phyloP scores from a whole-genome alignment of 2,113 vertebrate species.

The Xyrauchen texanus region DNA sequence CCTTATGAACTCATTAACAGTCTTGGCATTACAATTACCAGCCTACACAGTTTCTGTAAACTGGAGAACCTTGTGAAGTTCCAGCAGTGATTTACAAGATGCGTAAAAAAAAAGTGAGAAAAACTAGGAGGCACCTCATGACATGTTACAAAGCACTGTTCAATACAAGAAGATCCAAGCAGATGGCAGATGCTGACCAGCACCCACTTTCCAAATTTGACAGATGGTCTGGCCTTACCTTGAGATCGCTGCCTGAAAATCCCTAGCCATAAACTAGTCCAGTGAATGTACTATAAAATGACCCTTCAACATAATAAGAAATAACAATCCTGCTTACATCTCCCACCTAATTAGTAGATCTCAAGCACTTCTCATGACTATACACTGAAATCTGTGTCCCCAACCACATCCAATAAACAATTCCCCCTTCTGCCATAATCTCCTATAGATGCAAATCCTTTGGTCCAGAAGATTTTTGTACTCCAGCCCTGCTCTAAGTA shows the following conservation, averaged over 20 bases:
- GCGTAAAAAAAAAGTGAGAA: not conserved
- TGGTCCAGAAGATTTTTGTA: not conserved
- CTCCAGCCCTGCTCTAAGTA: too few species aligned
- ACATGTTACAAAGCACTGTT: conserved; percentile 19
- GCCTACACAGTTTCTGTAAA: not conserved
- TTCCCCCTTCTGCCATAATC: not conserved
- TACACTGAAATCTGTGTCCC: not conserved
- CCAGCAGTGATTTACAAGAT: conserved; percentile 4
- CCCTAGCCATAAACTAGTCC: conserved; percentile 5
- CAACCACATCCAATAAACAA: not conserved
- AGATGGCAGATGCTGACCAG: conserved; percentile 31
- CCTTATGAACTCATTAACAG: conserved; percentile 2
- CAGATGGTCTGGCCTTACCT: conserved; percentile 16
- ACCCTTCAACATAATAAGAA: conserved; percentile 24
- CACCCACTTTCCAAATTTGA: conserved; percentile 23
- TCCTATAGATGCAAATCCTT: not conserved
- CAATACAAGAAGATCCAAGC: conserved; percentile 20
- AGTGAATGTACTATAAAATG: not conserved
- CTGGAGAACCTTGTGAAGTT: not conserved
- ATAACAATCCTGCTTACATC: conserved; percentile 21
- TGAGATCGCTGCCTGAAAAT: not conserved
- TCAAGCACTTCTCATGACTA: not conserved
- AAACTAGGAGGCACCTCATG: conserved; percentile 9
- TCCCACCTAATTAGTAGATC: conserved; percentile 15
- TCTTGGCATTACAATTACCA: not conserved